phyloP scores from a whole-genome alignment of 2,113 vertebrate genomes.

The Campylomormyrus numenius region DNA sequence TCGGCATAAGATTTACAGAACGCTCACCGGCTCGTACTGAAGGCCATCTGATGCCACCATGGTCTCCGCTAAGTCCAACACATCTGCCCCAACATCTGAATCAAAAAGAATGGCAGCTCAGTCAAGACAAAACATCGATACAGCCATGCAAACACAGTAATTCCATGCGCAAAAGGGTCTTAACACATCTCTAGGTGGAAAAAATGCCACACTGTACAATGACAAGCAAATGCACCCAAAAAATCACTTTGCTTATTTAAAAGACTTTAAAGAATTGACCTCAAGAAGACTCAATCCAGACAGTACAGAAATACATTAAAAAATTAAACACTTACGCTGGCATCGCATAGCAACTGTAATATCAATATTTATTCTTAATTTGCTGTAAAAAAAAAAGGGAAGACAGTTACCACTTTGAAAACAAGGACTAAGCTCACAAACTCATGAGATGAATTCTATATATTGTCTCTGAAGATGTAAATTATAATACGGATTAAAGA shows the following conservation, averaged over 20 bases:
- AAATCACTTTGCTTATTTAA: not conserved
- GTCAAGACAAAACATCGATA: not conserved
- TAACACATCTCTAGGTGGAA: not conserved
- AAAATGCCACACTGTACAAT: not conserved
- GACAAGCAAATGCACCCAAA: not conserved
- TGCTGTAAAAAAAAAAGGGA: conserved; percentile 61
- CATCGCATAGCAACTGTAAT: conserved; percentile 98
- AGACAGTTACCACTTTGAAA: not conserved
- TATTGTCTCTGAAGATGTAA: not conserved
- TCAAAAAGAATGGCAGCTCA: conserved; percentile 1
- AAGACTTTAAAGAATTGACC: not conserved
- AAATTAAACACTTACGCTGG: conserved; percentile 77
- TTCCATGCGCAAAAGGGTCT: too few relatives aligned
- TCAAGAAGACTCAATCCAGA: not conserved
- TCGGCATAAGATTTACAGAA: not conserved
- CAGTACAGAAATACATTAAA: not conserved
- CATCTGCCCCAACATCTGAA: conserved; percentile 90
- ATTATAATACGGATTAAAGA: not conserved
- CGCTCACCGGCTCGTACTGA: conserved; percentile 86
- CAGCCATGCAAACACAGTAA: not conserved
- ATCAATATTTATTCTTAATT: conserved; percentile 93
- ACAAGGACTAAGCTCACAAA: not conserved
- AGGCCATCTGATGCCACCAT: conserved; percentile 92
- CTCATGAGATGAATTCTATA: not conserved
- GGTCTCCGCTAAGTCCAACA: conserved; percentile 91